Evolutionary conservation across 1,140 invertebrate genomes (phyloP), one percentile per base, ranked within the genome.

Genomic region (Brachionus asplanchnoidis): DNA sequence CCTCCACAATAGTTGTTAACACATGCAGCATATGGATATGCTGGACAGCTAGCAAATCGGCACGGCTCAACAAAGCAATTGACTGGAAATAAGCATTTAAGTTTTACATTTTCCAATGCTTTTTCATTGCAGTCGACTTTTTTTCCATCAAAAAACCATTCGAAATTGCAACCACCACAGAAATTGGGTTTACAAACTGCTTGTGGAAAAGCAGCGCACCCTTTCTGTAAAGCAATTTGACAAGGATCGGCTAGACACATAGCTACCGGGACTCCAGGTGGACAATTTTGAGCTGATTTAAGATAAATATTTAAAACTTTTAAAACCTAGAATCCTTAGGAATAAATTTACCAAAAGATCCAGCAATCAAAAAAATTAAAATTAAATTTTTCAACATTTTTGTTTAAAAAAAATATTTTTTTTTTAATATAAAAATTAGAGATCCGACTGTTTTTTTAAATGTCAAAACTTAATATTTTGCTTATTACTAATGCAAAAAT

Each of bases 101-200:
- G 26, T 11, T 28, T 66, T 6, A 28, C 1, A 23, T 66, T 66
- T 26, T 66, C 60, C 17, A 32, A 17, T 1, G 20, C 9, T 28
- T 66, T 40, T 32, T 40, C 14, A 11, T 68, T 2, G 8, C 66
- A 75, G 70, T 44, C 32, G 17, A 75, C 70, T 12, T 75, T 75
- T 42, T 40, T 20, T n/a, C 17, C 70, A 42, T 42, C 11, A 6
- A 42, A 23, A 23, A 75, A 75, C 70, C 70, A 75, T 1, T 75
- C 70, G n/a, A n/a, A 36, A 75, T 75, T 75, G 70, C 70, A 75
- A 17, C 70, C 70, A 44, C 70, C 70, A 14, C 70, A 75, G 44
- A n/a, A 75, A 20, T 75, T 75, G 1, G 70, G 1, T 23, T 46
- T 75, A 26, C 70, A 75, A 20, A 75, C 17, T 0, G 70, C 70